Evolutionary conservation across 2,113 vertebrate genomes (phyloP), one percentile per base, ranked within the genome.

Genomic region (Peucedramus taeniatus): DNA sequence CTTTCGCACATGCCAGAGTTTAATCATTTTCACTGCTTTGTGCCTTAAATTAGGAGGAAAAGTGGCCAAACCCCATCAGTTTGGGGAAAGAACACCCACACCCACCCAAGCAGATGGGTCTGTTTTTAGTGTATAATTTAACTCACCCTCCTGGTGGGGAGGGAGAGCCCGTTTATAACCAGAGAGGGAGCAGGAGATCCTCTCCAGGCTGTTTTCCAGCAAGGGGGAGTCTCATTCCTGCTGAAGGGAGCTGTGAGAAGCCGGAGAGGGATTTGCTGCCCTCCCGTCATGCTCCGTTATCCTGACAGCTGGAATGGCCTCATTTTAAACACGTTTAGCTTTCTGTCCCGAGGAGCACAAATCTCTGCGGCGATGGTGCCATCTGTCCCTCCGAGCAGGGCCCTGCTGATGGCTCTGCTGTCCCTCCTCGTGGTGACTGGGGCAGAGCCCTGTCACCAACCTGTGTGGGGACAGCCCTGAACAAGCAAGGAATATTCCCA

Each of bases 381-480:
- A 59, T 77, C 89, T 83, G 89, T 77, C 80, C 87, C 76, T 30
- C 30, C 3, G 8, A 39, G 87, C 2, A 8, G 0, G 2, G 26
- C 45, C 1, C 4, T 28, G 23, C 30, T 0, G 20, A 28, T 24
- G 63, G 10, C 50, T 16, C 39, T 44, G 71, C 83, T 40, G 7
- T 45, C 75, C 70, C 61, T 89, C 44, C 80, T 40, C 50, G 17
- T 0, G 3, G 37, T 5, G 39, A 9, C 20, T 33, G 35, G 26
- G 64, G 9, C 45, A 26, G 8, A 56, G 39, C 1, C 17, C 7
- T 18, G 4, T 6, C 28, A 8, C 45, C 40, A n/a, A 24, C 10
- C 18, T 6, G 0, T 0, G 3, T 0, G 2, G 42, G 5, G n/a
- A 35, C 53, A 42, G 44, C 33, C 40, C 28, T 4, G 53, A 71